Base-by-base conservation (phyloP, 2,797 vertebrate genomes). In the Triplophysa yarkandensis region DNA sequence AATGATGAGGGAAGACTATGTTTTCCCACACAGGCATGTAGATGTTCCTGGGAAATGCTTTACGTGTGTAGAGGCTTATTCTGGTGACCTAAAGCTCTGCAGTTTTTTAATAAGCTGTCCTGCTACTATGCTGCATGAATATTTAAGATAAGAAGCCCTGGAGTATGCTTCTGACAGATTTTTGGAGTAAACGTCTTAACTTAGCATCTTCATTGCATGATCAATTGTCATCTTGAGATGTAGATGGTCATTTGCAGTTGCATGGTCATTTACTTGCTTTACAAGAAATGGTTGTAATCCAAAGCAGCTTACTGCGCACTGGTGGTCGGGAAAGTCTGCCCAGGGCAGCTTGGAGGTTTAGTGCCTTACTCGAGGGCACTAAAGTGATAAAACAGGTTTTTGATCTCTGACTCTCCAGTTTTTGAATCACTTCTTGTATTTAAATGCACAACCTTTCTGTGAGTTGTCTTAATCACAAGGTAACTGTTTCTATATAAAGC, bases 61-160 rank as follows among this genome's bases (percentile, higher is more conserved):
- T 52, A 68, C 32, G 71, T 44, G 57, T 70, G 74, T 67, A 54
- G 61, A 55, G 75, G 64, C 65, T 44, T 52, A 44, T 63, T 43
- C n/a, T 52, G 55, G 63, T 75, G 65, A 77, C 70, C 77, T 41
- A 25, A 27, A 76, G 69, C 54, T 11, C 13, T 77, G 73, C 72
- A 71, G 67, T 70, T 57, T 61, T 64, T 72, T 68, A 77, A 65
- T 62, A 57, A 57, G 72, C 48, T 69, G 64, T 80, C 58, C 44
- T 80, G 65, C 76, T 32, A 78, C 39, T 14, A 54, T 46, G 30
- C 57, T 52, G 50, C 30, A 65, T 65, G 32, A 32, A 25, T 39
- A 66, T 69, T 68, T 73, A 69, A 76, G 68, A 48, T 13, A 16
- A 23, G 23, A 36, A 43, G 39, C 63, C 69, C 41, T 28, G 23